phyloP scores from a whole-genome alignment of 2,888 invertebrate genomes.

The Meiosimyza platycephala region DNA sequence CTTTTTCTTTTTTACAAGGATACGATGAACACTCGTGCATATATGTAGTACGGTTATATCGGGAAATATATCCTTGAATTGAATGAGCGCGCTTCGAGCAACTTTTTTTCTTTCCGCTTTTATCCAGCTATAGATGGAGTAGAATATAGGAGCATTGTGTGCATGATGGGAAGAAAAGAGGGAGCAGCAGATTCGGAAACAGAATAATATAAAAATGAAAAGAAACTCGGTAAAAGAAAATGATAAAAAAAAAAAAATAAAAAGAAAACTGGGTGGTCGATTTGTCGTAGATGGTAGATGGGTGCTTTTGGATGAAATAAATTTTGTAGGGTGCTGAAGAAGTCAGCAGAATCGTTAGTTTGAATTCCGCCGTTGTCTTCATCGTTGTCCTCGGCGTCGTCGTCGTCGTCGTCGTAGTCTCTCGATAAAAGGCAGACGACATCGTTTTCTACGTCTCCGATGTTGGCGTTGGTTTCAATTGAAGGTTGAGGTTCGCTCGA shows the following conservation, averaged over 20 bases:
- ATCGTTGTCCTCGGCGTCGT: neutral
- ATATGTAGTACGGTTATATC: conserved; percentile 9
- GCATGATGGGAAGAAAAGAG: conserved; percentile 18
- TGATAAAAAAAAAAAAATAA: conserved; percentile 13
- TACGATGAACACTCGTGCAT: neutral
- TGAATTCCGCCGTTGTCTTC: neutral
- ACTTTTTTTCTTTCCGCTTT: conserved; percentile 1
- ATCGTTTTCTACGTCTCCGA: conserved; percentile 43
- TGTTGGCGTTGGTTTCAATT: conserved; percentile 19
- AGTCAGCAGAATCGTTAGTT: neutral
- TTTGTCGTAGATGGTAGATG: no score
- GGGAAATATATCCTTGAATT: conserved; percentile 32
- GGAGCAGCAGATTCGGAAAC: conserved; percentile 19
- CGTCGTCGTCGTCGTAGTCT: neutral
- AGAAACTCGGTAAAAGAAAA: neutral
- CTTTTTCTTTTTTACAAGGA: conserved; percentile 6
- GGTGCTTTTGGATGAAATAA: conserved; percentile 15
- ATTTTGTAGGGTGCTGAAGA: conserved; percentile 6
- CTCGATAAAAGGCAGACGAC: conserved; percentile 20
- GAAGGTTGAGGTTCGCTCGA: conserved; percentile 33
- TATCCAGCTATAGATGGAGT: neutral
- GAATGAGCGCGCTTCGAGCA: conserved; percentile 28
- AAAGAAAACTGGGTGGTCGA: neutral
- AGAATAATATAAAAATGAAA: neutral
- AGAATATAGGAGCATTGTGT: no score